Evolutionary conservation across 2,888 invertebrate species (phyloP).

Genomic region (Agelastica alni): DNA sequence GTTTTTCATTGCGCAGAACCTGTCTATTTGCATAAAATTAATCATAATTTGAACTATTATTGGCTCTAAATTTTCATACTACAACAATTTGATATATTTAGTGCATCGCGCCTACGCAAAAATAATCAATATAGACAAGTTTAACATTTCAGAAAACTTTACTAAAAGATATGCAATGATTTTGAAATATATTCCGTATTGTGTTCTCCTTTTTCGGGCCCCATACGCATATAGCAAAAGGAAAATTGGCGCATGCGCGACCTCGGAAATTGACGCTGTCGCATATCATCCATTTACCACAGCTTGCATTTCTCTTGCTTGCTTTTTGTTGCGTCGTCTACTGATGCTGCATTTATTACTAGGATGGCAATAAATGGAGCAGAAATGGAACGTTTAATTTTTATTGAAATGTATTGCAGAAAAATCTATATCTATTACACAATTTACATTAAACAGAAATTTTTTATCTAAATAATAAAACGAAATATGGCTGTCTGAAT

Average conservation of each 20-base stretch:
- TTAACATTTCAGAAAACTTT: constrained; percentile 31
- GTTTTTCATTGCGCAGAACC: constrained; percentile 18
- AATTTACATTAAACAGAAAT: too few relatives aligned
- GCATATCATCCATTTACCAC: constrained; percentile 13
- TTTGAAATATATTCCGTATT: constrained; percentile 13
- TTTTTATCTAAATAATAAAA: too few relatives aligned
- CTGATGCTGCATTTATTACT: too few relatives aligned
- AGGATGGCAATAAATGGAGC: too few relatives aligned
- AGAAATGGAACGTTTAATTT: too few relatives aligned
- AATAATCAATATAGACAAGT: constrained; percentile 40
- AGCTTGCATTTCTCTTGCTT: constrained; percentile 20
- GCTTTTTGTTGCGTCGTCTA: constrained; percentile 1
- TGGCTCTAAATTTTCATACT: constrained; percentile 15
- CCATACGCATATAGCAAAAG: constrained; percentile 32
- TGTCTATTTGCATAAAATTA: constrained; percentile 18
- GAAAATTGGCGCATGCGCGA: constrained; percentile 50
- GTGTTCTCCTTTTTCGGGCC: constrained; percentile 54
- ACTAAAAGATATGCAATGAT: constrained; percentile 4
- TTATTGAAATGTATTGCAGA: too few relatives aligned
- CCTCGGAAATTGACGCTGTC: constrained; percentile 48
- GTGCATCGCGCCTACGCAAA: constrained; percentile 44
- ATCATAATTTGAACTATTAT: constrained; percentile 12
- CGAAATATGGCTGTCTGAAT: too few relatives aligned
- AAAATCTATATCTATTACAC: too few relatives aligned
- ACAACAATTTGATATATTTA: constrained; percentile 9